Conservation (phyloP, 2,797 vertebrate genomes). For the Taenioides sp. region DNA sequence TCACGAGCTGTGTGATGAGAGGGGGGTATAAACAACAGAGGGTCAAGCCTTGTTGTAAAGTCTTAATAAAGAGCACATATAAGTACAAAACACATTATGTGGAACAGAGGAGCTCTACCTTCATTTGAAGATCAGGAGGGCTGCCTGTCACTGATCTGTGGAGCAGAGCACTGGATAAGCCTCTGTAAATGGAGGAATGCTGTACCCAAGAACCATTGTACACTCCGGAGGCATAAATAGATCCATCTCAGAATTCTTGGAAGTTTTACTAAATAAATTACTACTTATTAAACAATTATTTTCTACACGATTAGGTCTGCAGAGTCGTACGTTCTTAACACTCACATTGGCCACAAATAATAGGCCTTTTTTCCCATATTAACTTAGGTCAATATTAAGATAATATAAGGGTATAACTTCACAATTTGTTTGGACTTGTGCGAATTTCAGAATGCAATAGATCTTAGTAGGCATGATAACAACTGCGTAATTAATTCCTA, state of each 20-base stretch:
- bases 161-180: slow-evolving; percentile 56
- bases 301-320: not conserved
- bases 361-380: too few species aligned
- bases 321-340: not conserved
- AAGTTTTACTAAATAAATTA: too few species aligned
- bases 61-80: too few species aligned
- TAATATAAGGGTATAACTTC: too few species aligned
- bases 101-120: slow-evolving; percentile 47
- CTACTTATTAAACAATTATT: too few species aligned
- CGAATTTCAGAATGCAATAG: too few species aligned
- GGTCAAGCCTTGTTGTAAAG: slow-evolving; percentile 38
- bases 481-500: not conserved
- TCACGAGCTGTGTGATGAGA: slow-evolving; percentile 23
- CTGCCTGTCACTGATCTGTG: slow-evolving; percentile 42
- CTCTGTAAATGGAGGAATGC: slow-evolving; percentile 54
- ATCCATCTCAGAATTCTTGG: not conserved
- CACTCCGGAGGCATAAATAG: not conserved
- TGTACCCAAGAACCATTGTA: slow-evolving; percentile 23
- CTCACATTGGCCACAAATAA: too few species aligned
- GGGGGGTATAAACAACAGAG: slow-evolving; percentile 32
- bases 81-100: slow-evolving; percentile 12
- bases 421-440: not conserved
- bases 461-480: not conserved
- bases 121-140: slow-evolving; percentile 59
- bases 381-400: too few species aligned